phyloP scores from a whole-genome alignment of 2,113 vertebrate species.

The Notiomystis cincta region DNA sequence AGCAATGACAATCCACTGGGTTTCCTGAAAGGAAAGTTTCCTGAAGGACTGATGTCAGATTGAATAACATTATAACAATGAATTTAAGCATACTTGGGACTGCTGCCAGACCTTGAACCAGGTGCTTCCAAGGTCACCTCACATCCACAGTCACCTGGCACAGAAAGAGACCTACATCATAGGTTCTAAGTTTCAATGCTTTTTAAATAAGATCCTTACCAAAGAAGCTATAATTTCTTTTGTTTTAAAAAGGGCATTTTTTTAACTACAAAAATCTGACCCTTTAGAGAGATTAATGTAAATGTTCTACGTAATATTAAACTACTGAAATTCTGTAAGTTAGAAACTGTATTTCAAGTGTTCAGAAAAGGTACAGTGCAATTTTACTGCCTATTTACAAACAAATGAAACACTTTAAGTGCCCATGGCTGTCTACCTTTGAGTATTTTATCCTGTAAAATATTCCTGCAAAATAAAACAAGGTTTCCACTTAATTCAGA shows the following conservation, averaged over 20 bases:
- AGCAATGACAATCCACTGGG: background rate
- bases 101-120: background rate
- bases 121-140: background rate
- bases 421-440: background rate
- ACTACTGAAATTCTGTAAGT: background rate
- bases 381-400: background rate
- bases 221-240: background rate
- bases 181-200: background rate
- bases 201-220: background rate
- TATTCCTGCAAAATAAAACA: background rate
- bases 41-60: background rate
- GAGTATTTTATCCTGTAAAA: background rate
- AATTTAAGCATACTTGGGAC: background rate
- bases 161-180: background rate
- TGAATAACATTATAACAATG: background rate
- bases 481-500: background rate
- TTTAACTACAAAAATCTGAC: background rate
- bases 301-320: background rate
- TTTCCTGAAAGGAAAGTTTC: background rate
- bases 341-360: background rate
- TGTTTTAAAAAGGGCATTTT: too few relatives aligned
- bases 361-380: background rate
- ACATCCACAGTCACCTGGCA: background rate
- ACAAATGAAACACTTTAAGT: background rate
- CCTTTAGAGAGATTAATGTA: background rate